A percentile compares a stretch with the other conserved stretches of the same genome.
Evolutionary conservation across 2,113 vertebrate species (phyloP).

Genomic region (Penelope pileata): DNA sequence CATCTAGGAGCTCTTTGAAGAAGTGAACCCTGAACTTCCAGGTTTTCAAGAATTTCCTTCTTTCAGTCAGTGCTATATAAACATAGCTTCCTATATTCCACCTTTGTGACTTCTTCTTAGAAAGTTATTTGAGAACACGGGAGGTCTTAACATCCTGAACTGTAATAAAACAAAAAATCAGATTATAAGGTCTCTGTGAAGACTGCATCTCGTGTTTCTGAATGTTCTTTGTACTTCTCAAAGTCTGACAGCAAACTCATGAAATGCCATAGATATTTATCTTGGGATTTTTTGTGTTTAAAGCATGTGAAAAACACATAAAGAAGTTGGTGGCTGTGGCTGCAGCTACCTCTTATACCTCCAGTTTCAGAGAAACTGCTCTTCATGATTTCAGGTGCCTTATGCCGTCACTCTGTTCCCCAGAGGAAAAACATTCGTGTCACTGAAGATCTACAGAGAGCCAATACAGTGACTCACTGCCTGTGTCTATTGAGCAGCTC

Average conservation of each 20-base stretch:
- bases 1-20: background rate
- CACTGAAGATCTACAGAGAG: background rate
- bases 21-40: background rate
- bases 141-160: background rate
- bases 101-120: background rate
- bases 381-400: background rate
- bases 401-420: background rate
- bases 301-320: background rate
- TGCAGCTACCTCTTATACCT: background rate
- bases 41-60: conserved; percentile 4
- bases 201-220: background rate
- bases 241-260: background rate
- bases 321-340: background rate
- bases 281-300: background rate
- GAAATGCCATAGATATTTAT: background rate
- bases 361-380: background rate
- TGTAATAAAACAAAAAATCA: background rate
- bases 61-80: background rate
- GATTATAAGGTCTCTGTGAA: background rate
- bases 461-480: background rate
- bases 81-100: background rate
- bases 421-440: background rate
- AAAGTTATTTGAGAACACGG: background rate
- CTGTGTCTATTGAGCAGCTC: background rate
- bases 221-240: fast-evolving